Evolutionary conservation across 2,113 vertebrate genomes (phyloP).

Genomic region (Ciconia stormi): DNA sequence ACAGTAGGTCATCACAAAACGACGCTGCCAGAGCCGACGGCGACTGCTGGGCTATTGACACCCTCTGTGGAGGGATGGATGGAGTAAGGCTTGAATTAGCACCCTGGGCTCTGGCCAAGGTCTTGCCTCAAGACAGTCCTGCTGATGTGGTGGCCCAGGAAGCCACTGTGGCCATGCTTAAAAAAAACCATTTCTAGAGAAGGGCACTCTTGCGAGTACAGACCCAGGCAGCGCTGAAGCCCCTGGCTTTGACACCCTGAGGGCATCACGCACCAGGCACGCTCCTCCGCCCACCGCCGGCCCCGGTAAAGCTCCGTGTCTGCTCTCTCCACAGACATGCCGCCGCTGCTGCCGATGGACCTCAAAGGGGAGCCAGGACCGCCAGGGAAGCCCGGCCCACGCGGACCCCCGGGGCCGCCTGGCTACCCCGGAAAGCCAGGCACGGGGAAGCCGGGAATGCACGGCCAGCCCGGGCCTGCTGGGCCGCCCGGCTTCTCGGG

Average conservation of each 20-base stretch:
- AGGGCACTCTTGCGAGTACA: not conserved
- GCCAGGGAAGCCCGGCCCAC: constrained; percentile 90
- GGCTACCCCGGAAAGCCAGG: constrained; percentile 94
- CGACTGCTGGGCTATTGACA: not conserved
- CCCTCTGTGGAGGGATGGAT: not conserved
- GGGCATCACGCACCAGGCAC: not conserved
- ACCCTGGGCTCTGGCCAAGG: not conserved
- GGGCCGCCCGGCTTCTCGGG: constrained; percentile 90
- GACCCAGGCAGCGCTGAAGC: not conserved
- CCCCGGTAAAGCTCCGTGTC: not conserved
- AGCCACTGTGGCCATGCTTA: not conserved
- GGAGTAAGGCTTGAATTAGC: not conserved
- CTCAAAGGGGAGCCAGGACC: constrained; percentile 95
- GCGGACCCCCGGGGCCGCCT: constrained; percentile 86
- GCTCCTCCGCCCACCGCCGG: fast-evolving
- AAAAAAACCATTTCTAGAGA: not conserved
- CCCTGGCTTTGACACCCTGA: fast-evolving
- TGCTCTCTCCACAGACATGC: constrained; percentile 84
- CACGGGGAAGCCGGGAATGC: constrained; percentile 90
- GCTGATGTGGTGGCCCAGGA: not conserved
- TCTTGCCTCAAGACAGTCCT: not conserved
- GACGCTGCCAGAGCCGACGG: not conserved
- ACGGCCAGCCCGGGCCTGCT: constrained; percentile 88
- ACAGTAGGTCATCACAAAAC: not conserved
- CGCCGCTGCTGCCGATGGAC: constrained; percentile 84